phyloP scores from a whole-genome alignment of 2,113 vertebrate species.

The Hippopotamus amphibius region DNA sequence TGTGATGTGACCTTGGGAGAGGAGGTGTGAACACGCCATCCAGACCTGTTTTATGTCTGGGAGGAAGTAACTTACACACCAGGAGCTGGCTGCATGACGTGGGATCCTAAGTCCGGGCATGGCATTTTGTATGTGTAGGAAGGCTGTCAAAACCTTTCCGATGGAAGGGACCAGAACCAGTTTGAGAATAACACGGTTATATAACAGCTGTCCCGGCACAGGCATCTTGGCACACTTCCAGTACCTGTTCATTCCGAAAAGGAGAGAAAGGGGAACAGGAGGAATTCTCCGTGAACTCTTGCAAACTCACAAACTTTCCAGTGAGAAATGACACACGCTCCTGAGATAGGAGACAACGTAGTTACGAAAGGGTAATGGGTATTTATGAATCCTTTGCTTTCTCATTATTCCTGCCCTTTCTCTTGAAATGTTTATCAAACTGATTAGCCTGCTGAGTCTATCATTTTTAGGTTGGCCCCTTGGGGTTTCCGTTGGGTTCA shows the following conservation, averaged over 20 bases:
- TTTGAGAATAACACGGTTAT: conserved; percentile 55
- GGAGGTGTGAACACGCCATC: background rate
- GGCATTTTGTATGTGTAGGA: conserved; percentile 75
- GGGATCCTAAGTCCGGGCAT: conserved; percentile 72
- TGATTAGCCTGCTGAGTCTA: background rate
- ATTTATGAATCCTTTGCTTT: background rate
- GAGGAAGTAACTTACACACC: background rate
- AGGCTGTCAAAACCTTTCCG: conserved; percentile 71
- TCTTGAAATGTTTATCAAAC: background rate
- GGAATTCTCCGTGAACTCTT: background rate
- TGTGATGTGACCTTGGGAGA: background rate
- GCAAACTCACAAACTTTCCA: background rate
- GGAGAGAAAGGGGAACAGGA: background rate
- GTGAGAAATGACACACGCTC: background rate
- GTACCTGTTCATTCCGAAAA: background rate
- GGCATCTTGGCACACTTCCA: background rate
- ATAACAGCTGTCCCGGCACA: background rate
- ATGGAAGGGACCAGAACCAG: conserved; percentile 54
- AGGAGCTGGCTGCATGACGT: background rate
- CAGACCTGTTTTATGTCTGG: background rate
- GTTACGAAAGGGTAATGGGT: background rate
- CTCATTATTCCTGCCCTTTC: background rate
- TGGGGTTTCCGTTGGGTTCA: background rate
- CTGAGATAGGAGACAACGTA: background rate
- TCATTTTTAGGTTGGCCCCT: background rate